These are phyloP conservation scores for Acanthornis magna DNA, from an alignment of 2,797 vertebrate genomes.

Conservation along the genomic window DNA sequence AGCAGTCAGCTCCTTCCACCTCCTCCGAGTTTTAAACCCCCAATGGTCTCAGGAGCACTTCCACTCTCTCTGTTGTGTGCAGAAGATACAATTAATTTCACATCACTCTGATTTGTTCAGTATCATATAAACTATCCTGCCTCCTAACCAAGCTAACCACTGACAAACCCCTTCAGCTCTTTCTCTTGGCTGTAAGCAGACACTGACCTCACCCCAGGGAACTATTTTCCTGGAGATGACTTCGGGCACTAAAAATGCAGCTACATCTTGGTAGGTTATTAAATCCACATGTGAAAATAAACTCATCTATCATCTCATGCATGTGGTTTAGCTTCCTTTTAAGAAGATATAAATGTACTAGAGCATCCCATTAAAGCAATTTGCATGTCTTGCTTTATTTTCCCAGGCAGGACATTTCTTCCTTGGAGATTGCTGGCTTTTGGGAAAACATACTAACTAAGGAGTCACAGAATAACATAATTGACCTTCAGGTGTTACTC, in stretches of 20 bases:
- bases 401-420: background rate
- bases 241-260: background rate
- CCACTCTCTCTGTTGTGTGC: background rate
- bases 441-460: background rate
- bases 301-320: background rate
- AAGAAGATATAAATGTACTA: background rate
- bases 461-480: background rate
- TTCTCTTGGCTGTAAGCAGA: background rate
- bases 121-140: background rate
- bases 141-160: background rate
- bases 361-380: background rate
- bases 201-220: background rate
- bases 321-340: background rate
- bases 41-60: background rate
- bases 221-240: background rate
- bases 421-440: background rate
- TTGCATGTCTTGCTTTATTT: background rate
- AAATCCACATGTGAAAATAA: slow-evolving; percentile 26
- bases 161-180: background rate
- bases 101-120: background rate
- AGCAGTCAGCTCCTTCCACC: background rate
- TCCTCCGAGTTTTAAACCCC: background rate
- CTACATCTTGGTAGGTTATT: background rate
- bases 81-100: background rate
- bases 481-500: background rate